A percentile compares a stretch with the other conserved stretches of the same genome.
phyloP scores from a whole-genome alignment of 2,888 invertebrate species.

The Acrobasis consociella region DNA sequence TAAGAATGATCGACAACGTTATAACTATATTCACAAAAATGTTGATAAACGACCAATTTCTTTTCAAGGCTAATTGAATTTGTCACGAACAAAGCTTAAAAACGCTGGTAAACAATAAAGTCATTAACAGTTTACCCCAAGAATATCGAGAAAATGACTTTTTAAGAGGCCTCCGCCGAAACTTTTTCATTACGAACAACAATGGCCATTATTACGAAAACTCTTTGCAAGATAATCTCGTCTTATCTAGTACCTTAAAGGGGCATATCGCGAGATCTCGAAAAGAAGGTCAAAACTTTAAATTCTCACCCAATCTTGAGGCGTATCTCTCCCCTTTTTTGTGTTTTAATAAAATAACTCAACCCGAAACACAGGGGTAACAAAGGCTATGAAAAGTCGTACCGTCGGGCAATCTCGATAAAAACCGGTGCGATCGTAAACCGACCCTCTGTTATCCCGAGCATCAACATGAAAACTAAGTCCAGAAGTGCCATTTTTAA shows the following conservation, averaged over 20 bases:
- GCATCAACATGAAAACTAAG: conserved; percentile 62
- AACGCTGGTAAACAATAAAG: conserved; percentile 10
- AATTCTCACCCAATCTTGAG: conserved; percentile 64
- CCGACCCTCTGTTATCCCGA: conserved; percentile 70
- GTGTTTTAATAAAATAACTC: conserved; percentile 70
- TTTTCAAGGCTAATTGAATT: conserved; percentile 12
- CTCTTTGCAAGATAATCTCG: conserved; percentile 10
- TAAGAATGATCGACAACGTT: not conserved
- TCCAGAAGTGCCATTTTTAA: no score
- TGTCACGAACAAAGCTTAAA: conserved; percentile 12
- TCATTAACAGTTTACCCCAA: conserved; percentile 12
- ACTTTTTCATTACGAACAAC: conserved; percentile 13
- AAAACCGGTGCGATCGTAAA: conserved; percentile 72
- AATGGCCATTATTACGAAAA: conserved; percentile 16
- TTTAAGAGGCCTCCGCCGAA: not conserved
- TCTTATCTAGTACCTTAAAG: conserved; percentile 30
- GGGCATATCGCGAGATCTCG: conserved; percentile 48
- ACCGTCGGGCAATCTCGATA: conserved; percentile 70
- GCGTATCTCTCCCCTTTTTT: conserved; percentile 57
- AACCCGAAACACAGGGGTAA: conserved; percentile 60
- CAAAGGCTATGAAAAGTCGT: conserved; percentile 64
- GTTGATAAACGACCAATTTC: conserved; percentile 9
- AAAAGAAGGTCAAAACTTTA: conserved; percentile 55
- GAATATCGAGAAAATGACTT: conserved; percentile 4
- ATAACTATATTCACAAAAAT: not conserved